Percentiles rank a stretch among this genome's conserved stretches.
These are phyloP conservation scores for Python bivittatus DNA, from an alignment of 2,113 vertebrate species.

Conservation along the genomic window DNA sequence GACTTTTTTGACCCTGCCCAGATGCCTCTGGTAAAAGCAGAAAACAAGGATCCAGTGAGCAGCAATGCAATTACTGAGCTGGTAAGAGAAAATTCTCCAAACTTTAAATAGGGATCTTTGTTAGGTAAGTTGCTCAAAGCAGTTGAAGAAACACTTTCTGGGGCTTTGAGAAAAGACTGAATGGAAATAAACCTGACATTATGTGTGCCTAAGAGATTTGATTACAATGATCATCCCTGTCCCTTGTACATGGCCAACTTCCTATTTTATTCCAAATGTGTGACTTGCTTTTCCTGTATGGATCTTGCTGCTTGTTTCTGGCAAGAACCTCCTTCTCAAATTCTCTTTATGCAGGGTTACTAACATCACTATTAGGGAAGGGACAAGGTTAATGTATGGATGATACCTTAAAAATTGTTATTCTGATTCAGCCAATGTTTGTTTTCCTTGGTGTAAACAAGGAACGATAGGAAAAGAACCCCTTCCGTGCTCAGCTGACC, in stretches of 20 bases:
- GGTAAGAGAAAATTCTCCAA: background rate
- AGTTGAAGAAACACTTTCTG: background rate
- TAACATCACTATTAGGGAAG: constrained; percentile 1
- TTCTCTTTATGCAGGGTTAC: background rate
- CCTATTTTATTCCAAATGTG: background rate
- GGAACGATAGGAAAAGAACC: constrained; percentile 47
- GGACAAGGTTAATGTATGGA: constrained; percentile 55
- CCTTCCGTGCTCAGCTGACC: constrained; percentile 35
- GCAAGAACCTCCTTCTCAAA: background rate
- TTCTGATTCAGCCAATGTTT: constrained; percentile 63
- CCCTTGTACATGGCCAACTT: background rate
- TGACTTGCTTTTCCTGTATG: background rate
- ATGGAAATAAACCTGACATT: too few relatives aligned
- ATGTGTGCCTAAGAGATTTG: background rate
- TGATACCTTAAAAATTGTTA: constrained; percentile 70
- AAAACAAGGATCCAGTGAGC: background rate
- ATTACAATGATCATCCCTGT: background rate
- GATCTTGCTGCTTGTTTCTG: background rate
- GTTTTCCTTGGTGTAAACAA: constrained; percentile 58
- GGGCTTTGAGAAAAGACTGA: background rate
- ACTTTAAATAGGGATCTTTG: background rate
- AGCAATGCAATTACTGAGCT: background rate
- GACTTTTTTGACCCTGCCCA: background rate
- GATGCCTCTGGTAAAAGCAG: background rate
- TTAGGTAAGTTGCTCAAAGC: background rate